Percentiles rank a stretch among this genome's conserved stretches.
These are phyloP conservation scores for Triplophysa yarkandensis DNA, from an alignment of 2,797 vertebrate genomes.

Conservation along the genomic window DNA sequence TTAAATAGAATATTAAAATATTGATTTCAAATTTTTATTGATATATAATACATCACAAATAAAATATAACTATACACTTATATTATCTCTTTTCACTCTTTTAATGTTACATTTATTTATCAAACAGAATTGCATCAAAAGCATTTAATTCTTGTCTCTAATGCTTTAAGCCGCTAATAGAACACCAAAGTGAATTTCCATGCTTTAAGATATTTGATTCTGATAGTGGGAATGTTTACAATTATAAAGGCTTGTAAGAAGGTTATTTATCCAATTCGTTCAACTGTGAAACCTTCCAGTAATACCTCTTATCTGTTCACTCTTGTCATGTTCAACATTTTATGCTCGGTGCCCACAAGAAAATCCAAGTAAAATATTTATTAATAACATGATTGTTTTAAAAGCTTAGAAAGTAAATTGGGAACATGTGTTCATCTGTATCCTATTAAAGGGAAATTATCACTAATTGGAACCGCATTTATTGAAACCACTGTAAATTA, in stretches of 20 bases:
- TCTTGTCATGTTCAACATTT: conserved; percentile 44
- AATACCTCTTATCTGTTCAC: conserved; percentile 27
- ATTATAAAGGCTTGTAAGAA: not conserved
- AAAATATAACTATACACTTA: no score
- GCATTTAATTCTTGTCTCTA: not conserved
- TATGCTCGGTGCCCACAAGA: not conserved
- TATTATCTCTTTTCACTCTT: not conserved
- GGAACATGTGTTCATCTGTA: conserved; percentile 51
- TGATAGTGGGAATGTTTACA: not conserved
- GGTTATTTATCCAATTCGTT: conserved; percentile 21
- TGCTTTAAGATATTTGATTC: not conserved
- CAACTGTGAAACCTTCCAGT: conserved; percentile 30
- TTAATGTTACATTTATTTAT: not conserved
- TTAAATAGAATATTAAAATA: no score
- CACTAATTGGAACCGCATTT: conserved; percentile 54
- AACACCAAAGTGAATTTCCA: not conserved
- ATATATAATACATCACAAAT: no score
- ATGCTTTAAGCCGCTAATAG: not conserved
- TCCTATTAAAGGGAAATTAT: conserved; percentile 51
- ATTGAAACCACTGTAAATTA: conserved; percentile 48
- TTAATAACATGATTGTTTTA: conserved; percentile 59
- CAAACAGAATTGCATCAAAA: not conserved
- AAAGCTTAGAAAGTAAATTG: conserved; percentile 49
- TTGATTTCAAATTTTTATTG: no score
- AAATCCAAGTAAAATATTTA: conserved; percentile 46